Percentiles rank a stretch among this genome's conserved stretches.
Evolutionary conservation across 2,113 vertebrate species (phyloP).

Genomic region (Pelobates fuscus): DNA sequence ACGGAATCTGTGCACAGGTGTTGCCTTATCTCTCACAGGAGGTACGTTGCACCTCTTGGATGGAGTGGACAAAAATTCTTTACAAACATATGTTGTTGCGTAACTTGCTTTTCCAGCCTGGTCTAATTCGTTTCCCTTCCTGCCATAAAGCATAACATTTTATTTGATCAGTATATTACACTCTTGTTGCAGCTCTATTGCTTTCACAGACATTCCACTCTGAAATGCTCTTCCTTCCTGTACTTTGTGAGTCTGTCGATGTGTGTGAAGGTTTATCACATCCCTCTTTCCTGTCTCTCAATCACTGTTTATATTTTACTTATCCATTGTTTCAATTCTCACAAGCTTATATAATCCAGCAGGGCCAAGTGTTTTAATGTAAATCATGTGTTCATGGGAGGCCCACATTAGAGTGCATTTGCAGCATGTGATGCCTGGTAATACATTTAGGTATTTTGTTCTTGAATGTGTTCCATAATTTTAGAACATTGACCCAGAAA

Average conservation of each 20-base stretch:
- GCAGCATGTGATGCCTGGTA: too few species aligned
- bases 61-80: not conserved
- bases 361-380: too few species aligned
- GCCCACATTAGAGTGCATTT: too few species aligned
- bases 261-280: not conserved
- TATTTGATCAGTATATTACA: not conserved
- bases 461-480: too few species aligned
- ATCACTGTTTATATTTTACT: not conserved
- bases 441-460: too few species aligned
- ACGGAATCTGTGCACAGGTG: slow-evolving; percentile 95
- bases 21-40: slow-evolving; percentile 97
- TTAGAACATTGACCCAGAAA: too few species aligned
- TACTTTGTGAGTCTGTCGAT: not conserved
- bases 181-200: not conserved
- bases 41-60: slow-evolving; percentile 67
- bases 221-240: not conserved
- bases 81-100: not conserved
- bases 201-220: not conserved
- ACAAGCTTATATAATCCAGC: not conserved
- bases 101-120: not conserved
- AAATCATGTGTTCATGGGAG: too few species aligned
- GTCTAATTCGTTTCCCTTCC: not conserved
- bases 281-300: not conserved
- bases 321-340: not conserved
- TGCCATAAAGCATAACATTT: not conserved